phyloP scores from a whole-genome alignment of 2,797 vertebrate genomes.

The Lacerta viridis region DNA sequence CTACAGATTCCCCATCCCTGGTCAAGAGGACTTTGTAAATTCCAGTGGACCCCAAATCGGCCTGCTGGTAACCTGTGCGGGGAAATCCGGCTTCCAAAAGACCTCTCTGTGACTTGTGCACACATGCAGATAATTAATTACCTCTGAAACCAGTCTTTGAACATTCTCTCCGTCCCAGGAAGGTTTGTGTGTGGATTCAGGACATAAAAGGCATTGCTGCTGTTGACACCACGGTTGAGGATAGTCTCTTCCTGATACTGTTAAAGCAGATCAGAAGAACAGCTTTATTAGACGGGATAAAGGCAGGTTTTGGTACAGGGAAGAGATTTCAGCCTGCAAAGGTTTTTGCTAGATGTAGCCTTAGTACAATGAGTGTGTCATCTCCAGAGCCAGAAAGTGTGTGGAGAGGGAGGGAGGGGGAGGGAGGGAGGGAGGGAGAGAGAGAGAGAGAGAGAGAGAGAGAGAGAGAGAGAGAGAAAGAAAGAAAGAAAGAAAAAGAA shows the following conservation, averaged over 20 bases:
- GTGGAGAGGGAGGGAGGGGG: no score
- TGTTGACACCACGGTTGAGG: conserved; percentile 85
- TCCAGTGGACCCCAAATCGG: not conserved
- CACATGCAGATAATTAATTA: conserved; percentile 68
- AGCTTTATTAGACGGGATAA: not conserved
- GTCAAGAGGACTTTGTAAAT: not conserved
- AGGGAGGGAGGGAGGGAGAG: no score
- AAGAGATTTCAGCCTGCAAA: not conserved
- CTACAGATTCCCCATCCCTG: not conserved
- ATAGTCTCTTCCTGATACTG: conserved; percentile 78
- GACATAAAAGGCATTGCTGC: conserved; percentile 87
- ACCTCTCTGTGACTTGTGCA: not conserved
- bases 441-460: no score
- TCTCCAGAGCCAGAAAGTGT: not conserved
- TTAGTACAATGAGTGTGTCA: not conserved
- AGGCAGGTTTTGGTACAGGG: not conserved
- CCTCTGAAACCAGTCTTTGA: conserved; percentile 89
- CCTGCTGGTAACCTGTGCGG: not conserved
- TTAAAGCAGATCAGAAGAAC: not conserved
- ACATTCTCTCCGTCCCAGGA: conserved; percentile 85
- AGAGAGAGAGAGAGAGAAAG: no score
- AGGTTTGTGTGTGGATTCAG: conserved; percentile 93
- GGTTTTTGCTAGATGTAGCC: no score
- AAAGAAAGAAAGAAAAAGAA: no score
- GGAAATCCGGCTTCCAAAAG: not conserved